phyloP scores from a whole-genome alignment of 2,113 vertebrate genomes.

The Tragelaphus buxtoni region DNA sequence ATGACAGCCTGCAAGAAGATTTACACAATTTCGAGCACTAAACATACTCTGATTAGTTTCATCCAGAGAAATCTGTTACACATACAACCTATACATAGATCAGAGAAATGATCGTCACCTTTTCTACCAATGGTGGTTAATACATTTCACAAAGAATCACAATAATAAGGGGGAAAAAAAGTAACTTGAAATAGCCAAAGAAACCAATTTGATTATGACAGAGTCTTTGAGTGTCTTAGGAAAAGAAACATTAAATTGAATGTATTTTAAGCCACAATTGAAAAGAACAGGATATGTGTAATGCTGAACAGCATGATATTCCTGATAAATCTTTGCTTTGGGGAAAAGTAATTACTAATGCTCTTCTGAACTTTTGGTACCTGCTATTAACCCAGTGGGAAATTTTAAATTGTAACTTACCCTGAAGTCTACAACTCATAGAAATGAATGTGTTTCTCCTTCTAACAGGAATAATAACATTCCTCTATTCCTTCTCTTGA shows the following conservation, averaged over 20 bases:
- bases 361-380: constrained; percentile 63
- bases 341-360: constrained; percentile 59
- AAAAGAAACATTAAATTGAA: constrained; percentile 24
- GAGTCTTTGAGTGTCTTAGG: background rate
- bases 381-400: constrained; percentile 72
- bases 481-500: constrained; percentile 30
- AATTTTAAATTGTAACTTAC: constrained; percentile 69
- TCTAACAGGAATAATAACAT: constrained; percentile 49
- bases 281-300: constrained; percentile 44
- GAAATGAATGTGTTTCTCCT: constrained; percentile 38
- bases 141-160: background rate
- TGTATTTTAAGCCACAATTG: constrained; percentile 40
- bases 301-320: background rate
- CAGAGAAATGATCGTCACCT: background rate
- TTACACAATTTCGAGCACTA: background rate
- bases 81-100: background rate
- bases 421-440: constrained; percentile 62
- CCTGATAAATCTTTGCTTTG: constrained; percentile 37
- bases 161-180: background rate
- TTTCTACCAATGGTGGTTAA: background rate
- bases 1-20: background rate
- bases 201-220: background rate
- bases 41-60: background rate
- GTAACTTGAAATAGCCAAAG: background rate
- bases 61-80: background rate